Conservation (phyloP, 1,140 invertebrate genomes). For the Bathynomus jamesi region DNA sequence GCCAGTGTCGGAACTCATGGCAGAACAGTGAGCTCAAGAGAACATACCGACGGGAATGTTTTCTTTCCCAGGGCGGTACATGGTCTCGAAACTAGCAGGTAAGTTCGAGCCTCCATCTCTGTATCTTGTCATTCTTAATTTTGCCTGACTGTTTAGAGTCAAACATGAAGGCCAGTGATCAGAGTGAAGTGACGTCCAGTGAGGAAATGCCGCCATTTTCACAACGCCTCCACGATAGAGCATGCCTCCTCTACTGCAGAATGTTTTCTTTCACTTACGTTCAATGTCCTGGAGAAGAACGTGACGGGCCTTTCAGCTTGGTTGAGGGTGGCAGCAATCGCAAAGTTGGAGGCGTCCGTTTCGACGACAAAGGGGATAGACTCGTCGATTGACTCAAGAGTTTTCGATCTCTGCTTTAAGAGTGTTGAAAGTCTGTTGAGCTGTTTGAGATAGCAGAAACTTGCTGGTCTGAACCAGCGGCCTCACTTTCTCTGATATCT, state of each 20-base stretch:
- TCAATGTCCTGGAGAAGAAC: conserved; percentile 29
- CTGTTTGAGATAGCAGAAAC: too few relatives aligned
- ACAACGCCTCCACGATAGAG: conserved; percentile 27
- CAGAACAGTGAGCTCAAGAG: conserved; percentile 36
- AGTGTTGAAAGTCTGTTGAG: too few relatives aligned
- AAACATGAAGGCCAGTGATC: conserved; percentile 38
- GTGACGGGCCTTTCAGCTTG: conserved; percentile 19
- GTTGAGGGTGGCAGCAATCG: conserved; percentile 32
- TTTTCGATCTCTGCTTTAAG: too few relatives aligned
- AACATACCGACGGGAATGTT: conserved; percentile 39
- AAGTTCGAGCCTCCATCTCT: conserved; percentile 36
- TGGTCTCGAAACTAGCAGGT: conserved; percentile 36
- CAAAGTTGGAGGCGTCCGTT: too few relatives aligned
- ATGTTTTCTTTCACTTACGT: too few relatives aligned
- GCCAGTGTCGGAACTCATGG: conserved; percentile 1
- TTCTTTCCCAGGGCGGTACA: too few relatives aligned
- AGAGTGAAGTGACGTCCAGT: conserved; percentile 31
- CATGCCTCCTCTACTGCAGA: too few relatives aligned
- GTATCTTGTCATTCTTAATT: too few relatives aligned
- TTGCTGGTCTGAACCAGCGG: too few relatives aligned
- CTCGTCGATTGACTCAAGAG: conserved; percentile 17
- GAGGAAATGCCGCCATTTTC: conserved; percentile 31
- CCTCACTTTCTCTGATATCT: too few relatives aligned
- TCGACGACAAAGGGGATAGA: too few relatives aligned
- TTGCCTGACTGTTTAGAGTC: conserved; percentile 21